These are phyloP conservation scores for Samia ricini DNA, from an alignment of 1,140 invertebrate genomes.

Conservation along the genomic window DNA sequence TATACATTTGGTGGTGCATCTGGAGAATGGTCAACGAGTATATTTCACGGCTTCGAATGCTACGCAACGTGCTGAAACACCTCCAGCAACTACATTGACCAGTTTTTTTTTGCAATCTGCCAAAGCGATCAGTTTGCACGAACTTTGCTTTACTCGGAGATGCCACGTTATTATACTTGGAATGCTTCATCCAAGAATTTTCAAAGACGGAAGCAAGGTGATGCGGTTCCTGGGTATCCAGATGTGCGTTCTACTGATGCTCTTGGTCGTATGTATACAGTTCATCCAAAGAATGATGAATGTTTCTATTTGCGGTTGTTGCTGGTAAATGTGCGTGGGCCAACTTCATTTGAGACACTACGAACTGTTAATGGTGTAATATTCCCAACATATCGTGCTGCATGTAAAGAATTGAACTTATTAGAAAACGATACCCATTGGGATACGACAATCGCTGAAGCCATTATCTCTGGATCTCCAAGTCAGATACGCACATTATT, in stretches of 20 bases:
- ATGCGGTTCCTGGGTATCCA: conserved; percentile 3
- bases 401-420: no score
- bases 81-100: conserved; percentile 13
- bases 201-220: conserved; percentile 7
- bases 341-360: conserved; percentile 4
- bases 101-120: conserved; percentile 5
- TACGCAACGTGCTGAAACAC: neutral
- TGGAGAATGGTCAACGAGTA: conserved; percentile 18
- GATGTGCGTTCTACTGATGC: no score
- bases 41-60: conserved; percentile 15
- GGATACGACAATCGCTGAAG: no score
- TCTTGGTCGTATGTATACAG: conserved; percentile 6
- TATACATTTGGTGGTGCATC: conserved; percentile 15
- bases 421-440: no score
- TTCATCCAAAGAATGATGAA: conserved; percentile 5
- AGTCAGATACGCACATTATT: no score
- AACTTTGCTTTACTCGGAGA: conserved; percentile 9
- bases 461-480: no score
- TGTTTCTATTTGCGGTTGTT: conserved; percentile 6
- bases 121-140: conserved; percentile 6
- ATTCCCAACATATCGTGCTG: conserved; percentile 4
- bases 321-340: conserved; percentile 4
- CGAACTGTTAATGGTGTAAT: conserved; percentile 3
- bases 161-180: conserved; percentile 13
- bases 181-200: conserved; percentile 6